Evolutionary conservation across 2,797 vertebrate species (phyloP), one percentile per base, ranked within the genome.

Genomic region (Esox masquinongy): DNA sequence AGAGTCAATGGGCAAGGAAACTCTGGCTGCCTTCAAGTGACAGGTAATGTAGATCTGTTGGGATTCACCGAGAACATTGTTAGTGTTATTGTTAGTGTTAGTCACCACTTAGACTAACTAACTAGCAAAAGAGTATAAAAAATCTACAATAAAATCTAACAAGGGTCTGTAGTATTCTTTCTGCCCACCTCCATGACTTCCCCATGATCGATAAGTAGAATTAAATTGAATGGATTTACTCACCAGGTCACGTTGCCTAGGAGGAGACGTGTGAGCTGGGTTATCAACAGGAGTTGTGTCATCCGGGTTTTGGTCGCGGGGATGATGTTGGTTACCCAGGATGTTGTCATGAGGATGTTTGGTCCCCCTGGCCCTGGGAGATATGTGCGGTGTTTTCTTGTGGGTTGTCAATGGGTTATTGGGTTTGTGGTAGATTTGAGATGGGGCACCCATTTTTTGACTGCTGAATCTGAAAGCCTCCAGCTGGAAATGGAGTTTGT

Each of bases 21-120:
- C 3, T 16, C 84, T 74, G 31, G 86, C 83, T 76, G 90, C 93
- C 79, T 69, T 88, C 82, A 95, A 67, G n/a, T 86, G 22, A 70
- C 94, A 95, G 59, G 92, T 88, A 59, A 94, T 85, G 77, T 91
- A 93, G 64, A 94, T 26, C 93, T 94, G 70, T 77, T 66, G 26
- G 74, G 77, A 74, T 4, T 34, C 19, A 7, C 15, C 0, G 76
- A 19, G 19, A n/a, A 63, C 43, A 53, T 6, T 9, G 22, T 5
- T 8, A 61, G 3, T 61, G 6, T 51, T 29, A 36, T 63, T n/a
- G n/a, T n/a, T n/a, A n/a, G n/a, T n/a, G n/a, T n/a, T n/a, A 73
- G 50, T 29, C 6, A 2, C 17, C 24, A 14, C 0, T 26, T n/a
- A n/a, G 17, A 17, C 50, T 8, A 61, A 24, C 6, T 47, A 11